phyloP scores from a whole-genome alignment of 2,888 invertebrate genomes.

The Chloromyia formosa region DNA sequence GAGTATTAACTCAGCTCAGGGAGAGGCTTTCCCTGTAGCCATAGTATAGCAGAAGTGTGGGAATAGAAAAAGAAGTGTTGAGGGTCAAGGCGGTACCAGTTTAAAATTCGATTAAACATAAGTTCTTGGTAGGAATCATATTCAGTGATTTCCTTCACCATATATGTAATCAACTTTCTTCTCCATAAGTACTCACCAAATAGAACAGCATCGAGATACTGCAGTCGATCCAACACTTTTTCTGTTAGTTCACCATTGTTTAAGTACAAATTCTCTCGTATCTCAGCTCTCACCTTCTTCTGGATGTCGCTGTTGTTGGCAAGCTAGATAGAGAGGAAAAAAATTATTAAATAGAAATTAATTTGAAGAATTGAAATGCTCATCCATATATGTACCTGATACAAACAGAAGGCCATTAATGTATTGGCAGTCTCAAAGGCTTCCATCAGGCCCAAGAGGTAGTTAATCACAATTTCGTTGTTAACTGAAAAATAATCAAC shows the following conservation, averaged over 20 bases:
- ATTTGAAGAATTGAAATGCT: not conserved
- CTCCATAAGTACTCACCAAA: constrained; percentile 30
- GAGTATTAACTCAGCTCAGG: too few relatives aligned
- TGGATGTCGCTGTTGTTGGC: constrained; percentile 47
- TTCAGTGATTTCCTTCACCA: too few relatives aligned
- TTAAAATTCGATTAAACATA: too few relatives aligned
- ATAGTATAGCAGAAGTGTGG: too few relatives aligned
- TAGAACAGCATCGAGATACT: constrained; percentile 40
- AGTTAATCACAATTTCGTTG: constrained; percentile 29
- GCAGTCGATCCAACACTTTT: constrained; percentile 38
- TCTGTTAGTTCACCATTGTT: constrained; percentile 45
- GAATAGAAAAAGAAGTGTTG: too few relatives aligned
- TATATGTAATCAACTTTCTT: too few relatives aligned
- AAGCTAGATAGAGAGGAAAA: constrained; percentile 29
- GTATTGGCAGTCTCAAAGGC: constrained; percentile 46
- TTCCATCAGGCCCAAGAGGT: constrained; percentile 44
- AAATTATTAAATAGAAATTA: not conserved
- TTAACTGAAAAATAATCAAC: constrained; percentile 10
- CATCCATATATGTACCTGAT: constrained; percentile 40
- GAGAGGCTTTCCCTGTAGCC: too few relatives aligned
- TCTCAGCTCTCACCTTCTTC: constrained; percentile 42
- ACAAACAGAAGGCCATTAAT: constrained; percentile 46
- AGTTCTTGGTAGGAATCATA: too few relatives aligned
- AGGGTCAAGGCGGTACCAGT: too few relatives aligned
- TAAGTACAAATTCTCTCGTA: constrained; percentile 43